A percentile compares a stretch with the other conserved stretches of the same genome.
phyloP scores from a whole-genome alignment of 2,797 vertebrate species.

The Pteronotus mesoamericanus region DNA sequence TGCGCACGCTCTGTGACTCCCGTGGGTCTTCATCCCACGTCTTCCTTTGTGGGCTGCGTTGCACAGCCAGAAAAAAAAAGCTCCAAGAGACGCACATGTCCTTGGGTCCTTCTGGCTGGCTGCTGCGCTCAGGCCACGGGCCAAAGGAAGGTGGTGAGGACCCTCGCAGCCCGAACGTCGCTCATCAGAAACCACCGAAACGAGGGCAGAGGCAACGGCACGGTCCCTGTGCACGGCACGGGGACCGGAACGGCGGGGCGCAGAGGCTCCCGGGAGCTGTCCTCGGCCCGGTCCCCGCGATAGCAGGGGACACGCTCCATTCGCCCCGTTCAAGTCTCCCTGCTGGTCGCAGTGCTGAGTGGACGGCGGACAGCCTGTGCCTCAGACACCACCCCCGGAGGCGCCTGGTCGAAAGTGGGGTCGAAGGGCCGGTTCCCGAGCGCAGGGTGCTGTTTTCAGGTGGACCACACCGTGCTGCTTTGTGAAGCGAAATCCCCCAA shows the following conservation, averaged over 20 bases:
- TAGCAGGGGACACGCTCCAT: neutral
- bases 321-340: neutral
- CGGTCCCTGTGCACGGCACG: neutral
- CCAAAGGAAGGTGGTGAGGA: conserved; percentile 43
- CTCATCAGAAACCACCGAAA: conserved; percentile 42
- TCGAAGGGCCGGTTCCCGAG: neutral
- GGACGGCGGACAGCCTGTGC: neutral
- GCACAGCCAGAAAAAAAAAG: conserved; percentile 28
- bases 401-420: neutral
- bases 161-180: conserved; percentile 34
- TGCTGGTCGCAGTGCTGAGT: neutral
- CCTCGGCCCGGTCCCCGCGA: neutral
- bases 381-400: neutral
- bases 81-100: conserved; percentile 4
- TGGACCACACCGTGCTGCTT: neutral
- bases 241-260: conserved; percentile 36
- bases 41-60: neutral
- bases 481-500: neutral
- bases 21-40: neutral
- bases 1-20: neutral
- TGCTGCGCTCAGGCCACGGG: conserved; percentile 51
- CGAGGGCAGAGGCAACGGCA: conserved; percentile 34
- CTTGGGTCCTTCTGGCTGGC: conserved; percentile 42
- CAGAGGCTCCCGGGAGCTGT: conserved; percentile 32
- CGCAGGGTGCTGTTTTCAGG: neutral